Evolutionary conservation across 2,888 invertebrate genomes (phyloP), one percentile per base, ranked within the genome.

Genomic region (Hirtodrosophila duncani): DNA sequence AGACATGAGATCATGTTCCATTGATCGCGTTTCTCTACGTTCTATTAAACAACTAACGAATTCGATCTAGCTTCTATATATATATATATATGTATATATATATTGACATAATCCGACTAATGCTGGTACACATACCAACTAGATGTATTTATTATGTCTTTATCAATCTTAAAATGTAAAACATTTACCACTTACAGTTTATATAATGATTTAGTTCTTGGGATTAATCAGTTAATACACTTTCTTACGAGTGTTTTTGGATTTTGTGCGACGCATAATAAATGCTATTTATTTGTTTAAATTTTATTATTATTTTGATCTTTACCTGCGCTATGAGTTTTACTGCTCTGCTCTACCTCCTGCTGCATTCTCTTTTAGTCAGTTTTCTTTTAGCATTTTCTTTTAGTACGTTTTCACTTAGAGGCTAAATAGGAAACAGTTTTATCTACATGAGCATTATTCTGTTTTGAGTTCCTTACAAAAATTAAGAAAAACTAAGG

Each of bases 231-330:
- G 44, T 42, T 30, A 23, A 33, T 31, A 6, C 21, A 9, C 26
- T 10, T 21, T 41, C 24, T 34, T 16, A 23, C 44, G 10, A 50
- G 44, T 38, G 30, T 57, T 52, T 62, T 23, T 17, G 38, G n/a
- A n/a, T 59, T 67, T 85, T 84, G 84, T 84, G 84, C 84, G 85
- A 55, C 84, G 85, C 84, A 83, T 85, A 84, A 84, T 85, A 79
- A 81, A 83, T 84, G 84, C 84, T 83, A 55, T 59, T 67, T 8
- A 30, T 8, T 30, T 13, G 14, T 30, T 13, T n/a, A n/a, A n/a
- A n/a, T n/a, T n/a, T n/a, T n/a, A n/a, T n/a, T n/a, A n/a, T n/a
- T n/a, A n/a, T n/a, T n/a, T n/a, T n/a, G n/a, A n/a, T 27, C 27
- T 23, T 20, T 30, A 16, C 13, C 37, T n/a, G 20, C 24, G 11